These are phyloP conservation scores for Drosophila percnosoma DNA, from an alignment of 2,888 invertebrate genomes.

Conservation along the genomic window DNA sequence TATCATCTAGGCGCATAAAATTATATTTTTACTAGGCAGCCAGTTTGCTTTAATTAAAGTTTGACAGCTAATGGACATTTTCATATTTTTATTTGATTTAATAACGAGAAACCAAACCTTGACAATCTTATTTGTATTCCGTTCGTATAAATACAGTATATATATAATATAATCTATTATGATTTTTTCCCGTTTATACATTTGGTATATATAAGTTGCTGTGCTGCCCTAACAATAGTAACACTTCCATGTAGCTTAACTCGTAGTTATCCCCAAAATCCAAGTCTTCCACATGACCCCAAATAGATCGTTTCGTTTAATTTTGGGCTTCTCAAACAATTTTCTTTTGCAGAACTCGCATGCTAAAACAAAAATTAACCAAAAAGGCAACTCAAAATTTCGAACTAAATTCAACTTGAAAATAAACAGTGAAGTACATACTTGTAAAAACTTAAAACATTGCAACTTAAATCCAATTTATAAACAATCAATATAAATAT, in stretches of 20 bases:
- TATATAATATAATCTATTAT: background rate
- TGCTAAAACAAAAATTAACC: slow-evolving; percentile 62
- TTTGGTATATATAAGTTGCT: slow-evolving; percentile 12
- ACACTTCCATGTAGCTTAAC: slow-evolving; percentile 21
- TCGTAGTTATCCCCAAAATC: slow-evolving; percentile 9
- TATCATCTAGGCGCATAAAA: slow-evolving; percentile 69
- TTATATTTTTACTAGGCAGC: slow-evolving; percentile 58
- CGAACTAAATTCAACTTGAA: slow-evolving; percentile 60
- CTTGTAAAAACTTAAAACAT: slow-evolving; percentile 51
- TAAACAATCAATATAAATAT: slow-evolving; percentile 22
- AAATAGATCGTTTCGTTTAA: slow-evolving; percentile 71
- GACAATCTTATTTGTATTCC: slow-evolving; percentile 12
- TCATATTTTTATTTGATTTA: slow-evolving; percentile 5
- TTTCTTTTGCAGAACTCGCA: slow-evolving; percentile 80
- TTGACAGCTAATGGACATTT: slow-evolving; percentile 3
- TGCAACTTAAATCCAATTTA: slow-evolving; percentile 45
- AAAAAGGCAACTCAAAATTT: slow-evolving; percentile 63
- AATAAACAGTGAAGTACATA: slow-evolving; percentile 63
- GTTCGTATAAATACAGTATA: background rate
- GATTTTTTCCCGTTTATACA: background rate
- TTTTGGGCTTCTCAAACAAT: slow-evolving; percentile 75
- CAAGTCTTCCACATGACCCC: slow-evolving; percentile 17
- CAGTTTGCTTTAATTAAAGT: slow-evolving; percentile 70
- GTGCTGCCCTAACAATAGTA: slow-evolving; percentile 13
- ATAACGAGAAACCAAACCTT: slow-evolving; percentile 1